Evolutionary conservation across 2,113 vertebrate genomes (phyloP), one percentile per base, ranked within the genome.

Genomic region (Monopterus albus): DNA sequence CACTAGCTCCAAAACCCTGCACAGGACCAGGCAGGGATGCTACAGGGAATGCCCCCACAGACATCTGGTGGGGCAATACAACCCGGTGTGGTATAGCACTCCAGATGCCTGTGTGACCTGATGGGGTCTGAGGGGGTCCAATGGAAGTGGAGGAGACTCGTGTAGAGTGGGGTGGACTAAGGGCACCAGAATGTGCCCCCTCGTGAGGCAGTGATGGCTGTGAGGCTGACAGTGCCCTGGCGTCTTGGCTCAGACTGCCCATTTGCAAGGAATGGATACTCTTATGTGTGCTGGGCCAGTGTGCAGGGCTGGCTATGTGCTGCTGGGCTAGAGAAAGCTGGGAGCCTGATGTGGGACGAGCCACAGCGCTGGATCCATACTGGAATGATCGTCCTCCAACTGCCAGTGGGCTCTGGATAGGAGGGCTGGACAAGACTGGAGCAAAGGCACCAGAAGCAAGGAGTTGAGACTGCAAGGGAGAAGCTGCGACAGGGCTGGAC

Each of bases 171-270:
- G 94, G 82, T 6, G 95, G 95, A 76, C 95, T 95, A 31, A 94
- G 93, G 81, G 87, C 93, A 63, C 77, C 77, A 11, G 91, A 90
- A 20, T 91, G 92, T 0, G 58, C 79, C 28, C 89, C 81, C 11
- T 96, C 95, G 0, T 97, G 95, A 39, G 96, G 96, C 86, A 98
- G 90, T 21, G 96, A 97, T 55, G 95, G 96, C 89, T 98, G 97
- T 1, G 97, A 98, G 67, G 95, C 95, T 0, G 97, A 98, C 31
- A 98, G 89, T 0, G 93, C 95, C 81, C 97, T 90, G 10, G 93
- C 94, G n/a, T 97, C 96, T 62, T 95, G 95, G 81, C 93, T 96
- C 73, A 97, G 91, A 69, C 93, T 93, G 61, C 92, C 91, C 53
- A 95, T 94, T 51, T 93, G 95, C 79, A 97, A 79, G 6, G 94